A percentile compares a stretch with the other conserved stretches of the same genome.
phyloP scores from a whole-genome alignment of 2,797 vertebrate species.

The Pempheris klunzingeri region DNA sequence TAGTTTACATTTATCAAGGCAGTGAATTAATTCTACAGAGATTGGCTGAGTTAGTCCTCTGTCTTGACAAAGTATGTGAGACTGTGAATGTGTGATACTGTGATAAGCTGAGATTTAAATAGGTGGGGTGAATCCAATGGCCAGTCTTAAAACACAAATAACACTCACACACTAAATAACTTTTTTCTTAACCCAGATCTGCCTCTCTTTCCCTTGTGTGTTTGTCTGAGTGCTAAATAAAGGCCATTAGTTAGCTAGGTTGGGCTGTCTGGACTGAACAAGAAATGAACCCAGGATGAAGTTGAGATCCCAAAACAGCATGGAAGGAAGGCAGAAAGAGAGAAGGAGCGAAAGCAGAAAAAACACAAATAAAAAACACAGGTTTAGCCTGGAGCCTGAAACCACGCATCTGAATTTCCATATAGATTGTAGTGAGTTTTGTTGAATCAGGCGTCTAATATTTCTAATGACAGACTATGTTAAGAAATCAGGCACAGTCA shows the following conservation, averaged over 20 bases:
- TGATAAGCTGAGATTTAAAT: conserved; percentile 61
- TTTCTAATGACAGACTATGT: conserved; percentile 58
- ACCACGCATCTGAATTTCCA: conserved; percentile 65
- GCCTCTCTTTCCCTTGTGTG: neutral
- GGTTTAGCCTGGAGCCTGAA: conserved; percentile 22
- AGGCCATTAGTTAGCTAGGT: neutral
- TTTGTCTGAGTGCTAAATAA: conserved; percentile 7
- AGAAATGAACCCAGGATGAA: conserved; percentile 22
- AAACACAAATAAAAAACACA: conserved; percentile 6
- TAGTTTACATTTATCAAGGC: conserved; percentile 64
- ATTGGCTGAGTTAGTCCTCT: conserved; percentile 49
- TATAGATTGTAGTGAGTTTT: conserved; percentile 64
- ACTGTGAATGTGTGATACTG: conserved; percentile 45
- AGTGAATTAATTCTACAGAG: conserved; percentile 65
- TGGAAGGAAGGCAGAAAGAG: neutral
- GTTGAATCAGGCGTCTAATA: conserved; percentile 51
- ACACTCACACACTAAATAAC: conserved; percentile 19
- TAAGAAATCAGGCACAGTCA: conserved; percentile 66
- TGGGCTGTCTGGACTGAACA: conserved; percentile 1
- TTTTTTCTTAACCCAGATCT: neutral
- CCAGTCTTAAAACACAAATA: conserved; percentile 21
- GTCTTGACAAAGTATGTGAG: conserved; percentile 43
- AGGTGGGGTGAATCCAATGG: conserved; percentile 17
- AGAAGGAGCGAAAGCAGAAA: neutral
- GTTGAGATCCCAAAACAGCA: conserved; percentile 32